These are phyloP conservation scores for Agonopterix alstromeriana DNA, from an alignment of 2,888 invertebrate species.

Conservation along the genomic window DNA sequence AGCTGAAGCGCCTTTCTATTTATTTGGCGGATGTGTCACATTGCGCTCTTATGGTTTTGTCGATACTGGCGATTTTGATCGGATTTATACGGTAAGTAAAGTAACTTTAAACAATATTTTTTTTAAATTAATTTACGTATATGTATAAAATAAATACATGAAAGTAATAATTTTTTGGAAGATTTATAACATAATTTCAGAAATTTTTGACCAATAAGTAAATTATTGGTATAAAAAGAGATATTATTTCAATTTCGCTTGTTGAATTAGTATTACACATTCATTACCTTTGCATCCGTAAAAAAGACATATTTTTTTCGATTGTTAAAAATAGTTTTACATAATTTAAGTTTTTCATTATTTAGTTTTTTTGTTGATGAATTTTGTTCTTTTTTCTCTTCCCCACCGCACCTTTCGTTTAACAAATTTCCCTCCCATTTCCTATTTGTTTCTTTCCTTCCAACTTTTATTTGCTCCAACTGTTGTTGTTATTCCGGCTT, in stretches of 20 bases:
- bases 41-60: constrained; percentile 90
- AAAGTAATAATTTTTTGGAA: too few relatives aligned
- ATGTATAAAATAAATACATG: too few relatives aligned
- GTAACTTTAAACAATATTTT: too few relatives aligned
- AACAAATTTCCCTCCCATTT: neutral
- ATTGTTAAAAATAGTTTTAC: too few relatives aligned
- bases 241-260: too few relatives aligned
- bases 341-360: constrained; percentile 11
- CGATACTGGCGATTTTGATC: constrained; percentile 91
- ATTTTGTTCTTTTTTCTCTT: constrained; percentile 23
- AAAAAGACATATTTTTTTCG: too few relatives aligned
- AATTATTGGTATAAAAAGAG: too few relatives aligned
- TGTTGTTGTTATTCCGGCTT: neutral
- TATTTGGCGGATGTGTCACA: constrained; percentile 95
- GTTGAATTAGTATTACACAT: too few relatives aligned
- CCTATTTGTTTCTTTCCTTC: constrained; percentile 10
- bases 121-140: too few relatives aligned
- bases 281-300: too few relatives aligned
- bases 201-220: too few relatives aligned
- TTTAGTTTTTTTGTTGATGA: constrained; percentile 25
- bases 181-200: too few relatives aligned
- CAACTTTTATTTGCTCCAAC: constrained; percentile 20
- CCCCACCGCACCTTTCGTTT: constrained; percentile 12
- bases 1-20: constrained; percentile 89
- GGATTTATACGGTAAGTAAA: constrained; percentile 88